Conservation (phyloP, 2,113 vertebrate genomes). For the Carassius auratus region DNA sequence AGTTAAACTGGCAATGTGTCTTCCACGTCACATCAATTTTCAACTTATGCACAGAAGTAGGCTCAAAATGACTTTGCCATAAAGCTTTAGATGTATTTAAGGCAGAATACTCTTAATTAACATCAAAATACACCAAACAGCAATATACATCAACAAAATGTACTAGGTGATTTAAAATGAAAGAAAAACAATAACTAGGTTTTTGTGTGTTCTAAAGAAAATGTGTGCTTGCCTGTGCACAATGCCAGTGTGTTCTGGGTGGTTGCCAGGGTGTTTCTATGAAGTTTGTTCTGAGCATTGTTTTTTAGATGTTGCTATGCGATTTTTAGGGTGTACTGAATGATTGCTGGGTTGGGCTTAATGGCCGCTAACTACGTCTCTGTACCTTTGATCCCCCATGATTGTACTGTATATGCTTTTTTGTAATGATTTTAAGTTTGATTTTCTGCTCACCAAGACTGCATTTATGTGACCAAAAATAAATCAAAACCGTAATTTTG, state of each 20-base stretch:
- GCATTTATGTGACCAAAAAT: no score
- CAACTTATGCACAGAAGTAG: not conserved
- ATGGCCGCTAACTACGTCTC: not conserved
- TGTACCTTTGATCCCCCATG: not conserved
- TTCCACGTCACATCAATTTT: not conserved
- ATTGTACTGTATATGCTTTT: no score
- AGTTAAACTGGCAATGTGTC: not conserved
- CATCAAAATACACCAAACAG: not conserved
- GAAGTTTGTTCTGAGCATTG: not conserved
- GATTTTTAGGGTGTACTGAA: not conserved
- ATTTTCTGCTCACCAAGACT: no score
- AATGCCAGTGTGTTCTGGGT: not conserved
- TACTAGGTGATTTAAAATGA: not conserved
- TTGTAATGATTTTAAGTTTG: no score
- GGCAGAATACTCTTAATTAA: not conserved
- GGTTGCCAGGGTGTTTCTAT: not conserved
- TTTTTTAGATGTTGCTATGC: no score
- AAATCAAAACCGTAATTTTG: no score
- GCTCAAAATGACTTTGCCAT: not conserved
- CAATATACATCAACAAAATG: not conserved
- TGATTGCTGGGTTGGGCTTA: not conserved
- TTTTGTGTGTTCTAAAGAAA: not conserved
- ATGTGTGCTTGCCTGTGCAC: not conserved
- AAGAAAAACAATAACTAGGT: not conserved
- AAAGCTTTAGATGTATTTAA: conserved; percentile 9